These are phyloP conservation scores for Drosophila melanica DNA, from an alignment of 1,140 invertebrate genomes.

Conservation along the genomic window DNA sequence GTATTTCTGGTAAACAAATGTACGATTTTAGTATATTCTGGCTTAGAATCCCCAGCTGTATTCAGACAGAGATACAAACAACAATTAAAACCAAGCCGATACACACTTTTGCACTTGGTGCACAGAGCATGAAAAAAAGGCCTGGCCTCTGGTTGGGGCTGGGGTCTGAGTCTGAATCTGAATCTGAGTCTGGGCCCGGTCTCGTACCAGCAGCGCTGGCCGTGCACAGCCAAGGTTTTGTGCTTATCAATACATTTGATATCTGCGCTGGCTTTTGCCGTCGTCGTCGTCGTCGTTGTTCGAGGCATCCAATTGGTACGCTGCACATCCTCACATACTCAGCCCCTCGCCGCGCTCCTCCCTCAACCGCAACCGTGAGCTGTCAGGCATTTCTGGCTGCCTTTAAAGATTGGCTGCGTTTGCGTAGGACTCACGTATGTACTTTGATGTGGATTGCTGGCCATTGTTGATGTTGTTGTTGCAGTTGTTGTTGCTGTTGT, in stretches of 20 bases:
- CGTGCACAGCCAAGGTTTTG: conserved; percentile 52
- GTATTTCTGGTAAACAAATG: no score
- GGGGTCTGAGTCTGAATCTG: not conserved
- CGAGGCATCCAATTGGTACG: conserved; percentile 77
- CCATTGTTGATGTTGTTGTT: conserved; percentile 64
- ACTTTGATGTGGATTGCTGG: conserved; percentile 68
- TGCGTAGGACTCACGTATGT: conserved; percentile 77
- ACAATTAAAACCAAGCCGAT: not conserved
- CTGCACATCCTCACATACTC: conserved; percentile 43
- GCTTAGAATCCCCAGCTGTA: no score
- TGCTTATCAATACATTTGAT: conserved; percentile 79
- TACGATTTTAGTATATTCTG: no score
- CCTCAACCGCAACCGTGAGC: not conserved
- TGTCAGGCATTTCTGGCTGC: conserved; percentile 56
- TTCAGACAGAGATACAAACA: no score
- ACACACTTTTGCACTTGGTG: not conserved
- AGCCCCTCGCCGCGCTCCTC: not conserved
- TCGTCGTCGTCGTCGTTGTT: conserved; percentile 45
- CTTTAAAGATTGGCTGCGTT: conserved; percentile 68
- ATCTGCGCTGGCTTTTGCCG: conserved; percentile 62
- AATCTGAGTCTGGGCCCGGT: not conserved
- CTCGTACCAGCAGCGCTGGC: not conserved
- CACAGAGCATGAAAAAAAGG: conserved; percentile 11
- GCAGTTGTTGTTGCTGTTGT: conserved; percentile 19
- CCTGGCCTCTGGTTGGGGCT: conserved; percentile 4